phyloP scores from a whole-genome alignment of 2,113 vertebrate species.

The Nymphicus hollandicus region DNA sequence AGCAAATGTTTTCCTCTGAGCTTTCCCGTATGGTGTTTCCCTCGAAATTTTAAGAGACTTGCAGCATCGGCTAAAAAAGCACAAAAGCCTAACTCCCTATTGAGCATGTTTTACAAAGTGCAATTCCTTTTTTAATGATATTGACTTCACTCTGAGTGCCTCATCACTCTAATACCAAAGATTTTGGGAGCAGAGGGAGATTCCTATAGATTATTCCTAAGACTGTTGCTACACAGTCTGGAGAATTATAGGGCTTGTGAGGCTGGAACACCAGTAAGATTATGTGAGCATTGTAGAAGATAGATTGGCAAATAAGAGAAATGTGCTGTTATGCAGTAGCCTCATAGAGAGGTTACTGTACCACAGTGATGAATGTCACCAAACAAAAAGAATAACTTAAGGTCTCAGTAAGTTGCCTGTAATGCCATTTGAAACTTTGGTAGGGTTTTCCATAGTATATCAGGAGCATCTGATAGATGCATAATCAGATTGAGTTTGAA shows the following conservation, averaged over 20 bases:
- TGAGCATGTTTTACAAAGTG: neutral
- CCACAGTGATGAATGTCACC: neutral
- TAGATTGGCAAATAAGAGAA: neutral
- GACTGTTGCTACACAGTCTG: neutral
- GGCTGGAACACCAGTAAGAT: neutral
- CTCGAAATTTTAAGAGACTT: neutral
- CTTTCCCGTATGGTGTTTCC: neutral
- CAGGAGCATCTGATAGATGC: neutral
- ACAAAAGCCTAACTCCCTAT: neutral
- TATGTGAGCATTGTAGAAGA: neutral
- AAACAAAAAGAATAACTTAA: neutral
- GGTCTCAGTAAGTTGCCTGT: neutral
- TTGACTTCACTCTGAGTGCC: neutral
- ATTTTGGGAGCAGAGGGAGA: neutral
- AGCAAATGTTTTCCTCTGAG: neutral
- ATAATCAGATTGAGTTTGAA: neutral
- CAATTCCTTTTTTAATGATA: neutral
- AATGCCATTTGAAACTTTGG: neutral
- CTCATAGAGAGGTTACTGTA: neutral
- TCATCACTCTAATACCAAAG: neutral
- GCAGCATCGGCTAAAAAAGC: neutral
- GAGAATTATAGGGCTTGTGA: neutral
- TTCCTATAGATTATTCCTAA: neutral
- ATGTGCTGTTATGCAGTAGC: neutral
- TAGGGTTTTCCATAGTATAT: neutral